Conservation (phyloP, 1,140 invertebrate species). For the Euura lappo region DNA sequence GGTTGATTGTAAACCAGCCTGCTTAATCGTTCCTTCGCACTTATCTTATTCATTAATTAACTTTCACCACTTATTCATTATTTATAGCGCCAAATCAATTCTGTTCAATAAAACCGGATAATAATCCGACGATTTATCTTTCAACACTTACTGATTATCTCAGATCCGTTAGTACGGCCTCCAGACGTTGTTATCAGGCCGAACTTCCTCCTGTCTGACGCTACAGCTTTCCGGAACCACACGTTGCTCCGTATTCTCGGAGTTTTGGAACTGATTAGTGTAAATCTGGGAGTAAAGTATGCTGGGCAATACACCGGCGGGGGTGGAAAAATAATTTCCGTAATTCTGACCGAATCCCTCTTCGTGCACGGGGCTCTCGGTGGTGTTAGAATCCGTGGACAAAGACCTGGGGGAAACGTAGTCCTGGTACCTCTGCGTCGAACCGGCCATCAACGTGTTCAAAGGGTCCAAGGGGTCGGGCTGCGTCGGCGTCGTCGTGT, state of each 20-base stretch:
- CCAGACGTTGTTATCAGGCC: slow-evolving; percentile 60
- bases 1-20: no score
- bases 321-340: slow-evolving; percentile 69
- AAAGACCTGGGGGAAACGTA: slow-evolving; percentile 70
- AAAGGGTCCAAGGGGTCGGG: slow-evolving; percentile 72
- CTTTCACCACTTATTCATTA: no score
- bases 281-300: slow-evolving; percentile 85
- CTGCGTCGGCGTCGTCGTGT: slow-evolving; percentile 69
- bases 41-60: no score
- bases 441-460: slow-evolving; percentile 65
- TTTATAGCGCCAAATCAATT: no score
- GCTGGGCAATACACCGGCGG: slow-evolving; percentile 71
- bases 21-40: no score
- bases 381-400: slow-evolving; percentile 81
- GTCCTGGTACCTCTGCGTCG: slow-evolving; percentile 56
- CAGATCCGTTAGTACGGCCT: slow-evolving; percentile 49
- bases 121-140: no score
- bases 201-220: slow-evolving; percentile 57
- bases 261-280: slow-evolving; percentile 78
- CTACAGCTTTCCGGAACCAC: slow-evolving; percentile 53
- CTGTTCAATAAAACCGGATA: no score
- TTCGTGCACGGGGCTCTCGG: slow-evolving; percentile 81
- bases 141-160: no score
- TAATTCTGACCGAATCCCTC: slow-evolving; percentile 71
- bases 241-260: slow-evolving; percentile 55